Evolutionary conservation across 2,797 vertebrate species (phyloP).

Genomic region (Vipera latastei): DNA sequence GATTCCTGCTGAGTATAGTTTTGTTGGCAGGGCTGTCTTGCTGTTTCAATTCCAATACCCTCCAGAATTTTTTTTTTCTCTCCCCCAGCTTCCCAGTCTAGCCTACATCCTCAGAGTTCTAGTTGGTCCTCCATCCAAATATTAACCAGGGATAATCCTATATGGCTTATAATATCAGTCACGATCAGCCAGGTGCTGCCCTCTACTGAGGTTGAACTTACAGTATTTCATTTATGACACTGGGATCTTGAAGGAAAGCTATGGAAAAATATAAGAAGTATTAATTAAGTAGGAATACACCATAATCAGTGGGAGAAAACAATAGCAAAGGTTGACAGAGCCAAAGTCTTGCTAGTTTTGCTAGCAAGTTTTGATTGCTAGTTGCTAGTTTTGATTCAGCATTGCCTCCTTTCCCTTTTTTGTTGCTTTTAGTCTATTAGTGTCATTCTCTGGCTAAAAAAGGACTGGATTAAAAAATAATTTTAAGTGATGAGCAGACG

Average conservation of each 20-base stretch:
- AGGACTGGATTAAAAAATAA: background rate
- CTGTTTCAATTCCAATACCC: background rate
- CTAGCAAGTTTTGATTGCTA: too few relatives aligned
- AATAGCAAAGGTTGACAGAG: background rate
- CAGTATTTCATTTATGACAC: background rate
- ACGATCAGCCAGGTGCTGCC: background rate
- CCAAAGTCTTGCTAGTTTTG: background rate
- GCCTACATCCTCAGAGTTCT: background rate
- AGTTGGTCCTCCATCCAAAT: background rate
- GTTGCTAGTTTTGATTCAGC: background rate
- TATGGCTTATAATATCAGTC: background rate
- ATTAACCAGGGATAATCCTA: background rate
- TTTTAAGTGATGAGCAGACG: background rate
- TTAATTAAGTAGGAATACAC: background rate
- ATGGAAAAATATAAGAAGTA: background rate
- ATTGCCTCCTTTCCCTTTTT: background rate
- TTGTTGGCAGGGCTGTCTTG: background rate
- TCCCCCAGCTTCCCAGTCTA: background rate
- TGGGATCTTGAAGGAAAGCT: background rate
- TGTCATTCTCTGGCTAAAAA: constrained; percentile 50
- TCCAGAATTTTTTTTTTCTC: background rate
- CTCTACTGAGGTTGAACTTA: background rate
- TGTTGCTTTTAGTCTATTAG: constrained; percentile 31
- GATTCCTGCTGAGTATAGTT: background rate
- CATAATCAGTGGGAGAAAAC: background rate